Percentiles rank a stretch among this genome's conserved stretches.
These are phyloP conservation scores for Ciconia maguari DNA, from an alignment of 2,113 vertebrate species.

Conservation along the genomic window DNA sequence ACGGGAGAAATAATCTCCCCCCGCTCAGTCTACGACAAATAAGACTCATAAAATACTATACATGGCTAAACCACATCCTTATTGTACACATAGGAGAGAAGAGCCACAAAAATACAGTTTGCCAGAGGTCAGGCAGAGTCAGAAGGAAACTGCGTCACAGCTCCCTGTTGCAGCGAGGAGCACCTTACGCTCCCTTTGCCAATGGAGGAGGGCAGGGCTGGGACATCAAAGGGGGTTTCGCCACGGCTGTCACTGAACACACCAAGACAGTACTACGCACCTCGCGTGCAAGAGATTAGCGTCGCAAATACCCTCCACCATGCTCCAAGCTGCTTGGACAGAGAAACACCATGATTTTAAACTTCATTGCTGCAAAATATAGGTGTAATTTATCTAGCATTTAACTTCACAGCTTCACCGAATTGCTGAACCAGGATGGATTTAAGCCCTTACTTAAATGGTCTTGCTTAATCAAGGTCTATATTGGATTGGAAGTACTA, in stretches of 20 bases:
- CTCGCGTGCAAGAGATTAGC: rapidly evolving
- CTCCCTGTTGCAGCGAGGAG: neutral
- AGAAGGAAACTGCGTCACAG: neutral
- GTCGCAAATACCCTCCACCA: neutral
- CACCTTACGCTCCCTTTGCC: neutral
- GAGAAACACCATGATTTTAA: neutral
- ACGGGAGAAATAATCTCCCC: neutral
- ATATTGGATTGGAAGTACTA: neutral
- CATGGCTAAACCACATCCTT: neutral
- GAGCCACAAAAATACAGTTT: neutral
- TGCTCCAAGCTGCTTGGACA: neutral
- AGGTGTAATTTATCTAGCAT: neutral
- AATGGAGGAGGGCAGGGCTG: neutral
- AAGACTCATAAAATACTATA: neutral
- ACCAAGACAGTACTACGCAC: neutral
- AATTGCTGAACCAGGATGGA: neutral
- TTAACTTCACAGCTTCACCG: neutral
- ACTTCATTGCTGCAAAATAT: neutral
- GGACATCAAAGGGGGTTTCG: neutral
- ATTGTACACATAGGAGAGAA: rapidly evolving
- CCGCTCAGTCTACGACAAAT: neutral
- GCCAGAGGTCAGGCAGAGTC: neutral
- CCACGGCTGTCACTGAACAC: rapidly evolving
- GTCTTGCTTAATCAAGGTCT: neutral
- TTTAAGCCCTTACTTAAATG: neutral